A percentile compares a stretch with the other conserved stretches of the same genome.
Evolutionary conservation across 2,113 vertebrate genomes (phyloP).

Genomic region (Calonectris borealis): DNA sequence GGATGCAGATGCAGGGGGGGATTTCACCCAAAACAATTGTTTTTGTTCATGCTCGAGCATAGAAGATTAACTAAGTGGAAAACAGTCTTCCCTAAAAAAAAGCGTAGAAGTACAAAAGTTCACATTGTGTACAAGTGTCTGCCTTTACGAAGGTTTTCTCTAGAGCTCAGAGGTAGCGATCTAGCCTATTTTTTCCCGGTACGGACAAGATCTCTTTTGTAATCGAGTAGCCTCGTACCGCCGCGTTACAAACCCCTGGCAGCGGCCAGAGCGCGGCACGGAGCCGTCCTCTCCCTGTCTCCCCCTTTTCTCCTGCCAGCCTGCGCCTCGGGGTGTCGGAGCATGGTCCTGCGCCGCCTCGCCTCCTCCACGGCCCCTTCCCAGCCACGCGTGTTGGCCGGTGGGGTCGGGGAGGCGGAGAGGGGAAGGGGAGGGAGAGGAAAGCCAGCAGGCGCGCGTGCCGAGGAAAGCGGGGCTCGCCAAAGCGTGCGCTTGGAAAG

Average conservation of each 20-base stretch:
- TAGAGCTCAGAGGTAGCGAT: constrained; percentile 38
- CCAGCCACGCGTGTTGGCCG: neutral
- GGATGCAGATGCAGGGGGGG: neutral
- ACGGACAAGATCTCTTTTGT: neutral
- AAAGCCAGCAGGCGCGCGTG: neutral
- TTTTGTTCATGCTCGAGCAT: constrained; percentile 41
- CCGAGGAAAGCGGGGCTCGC: neutral
- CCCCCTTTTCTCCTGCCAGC: neutral
- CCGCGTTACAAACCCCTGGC: neutral
- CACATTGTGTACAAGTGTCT: neutral
- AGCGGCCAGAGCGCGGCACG: neutral
- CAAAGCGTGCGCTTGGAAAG: neutral
- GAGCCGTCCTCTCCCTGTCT: neutral
- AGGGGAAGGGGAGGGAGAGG: constrained; percentile 7
- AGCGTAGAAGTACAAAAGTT: constrained; percentile 21
- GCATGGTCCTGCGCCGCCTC: neutral
- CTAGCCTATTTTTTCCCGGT: neutral
- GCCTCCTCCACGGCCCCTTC: neutral
- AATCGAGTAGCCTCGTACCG: neutral
- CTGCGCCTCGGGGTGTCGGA: neutral
- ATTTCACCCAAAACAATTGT: constrained; percentile 15
- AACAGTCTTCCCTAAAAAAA: neutral
- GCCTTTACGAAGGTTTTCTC: neutral
- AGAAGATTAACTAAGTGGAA: constrained; percentile 35
- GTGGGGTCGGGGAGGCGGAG: neutral